Evolutionary conservation across 1,140 invertebrate species (phyloP), one percentile per base, ranked within the genome.

Genomic region (Choristoneura fumiferana): DNA sequence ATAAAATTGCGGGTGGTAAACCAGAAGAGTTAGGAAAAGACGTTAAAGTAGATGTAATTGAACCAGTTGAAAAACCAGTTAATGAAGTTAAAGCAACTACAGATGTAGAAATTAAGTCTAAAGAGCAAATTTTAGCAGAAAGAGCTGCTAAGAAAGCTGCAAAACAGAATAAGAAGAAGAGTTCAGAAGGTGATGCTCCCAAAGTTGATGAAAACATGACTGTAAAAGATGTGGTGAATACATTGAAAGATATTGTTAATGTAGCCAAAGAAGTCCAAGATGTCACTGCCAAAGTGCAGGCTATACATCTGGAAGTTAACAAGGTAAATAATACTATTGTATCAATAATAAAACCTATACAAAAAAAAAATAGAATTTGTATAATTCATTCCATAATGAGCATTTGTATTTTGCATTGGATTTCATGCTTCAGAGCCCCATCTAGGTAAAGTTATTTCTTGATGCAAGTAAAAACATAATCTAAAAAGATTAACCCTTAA

Each of bases 71-170:
- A n/a, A n/a, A 22, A 13, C 43, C 43, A 2, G 43, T 12, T 13
- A 29, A 1, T 10, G 35, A 29, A 49, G 0, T 4, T 29, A 18
- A 49, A 49, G 8, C 17, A 4, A 18, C 8, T 22, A 12, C 43
- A 4, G 35, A 37, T 37, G 43, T 18, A 22, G 43, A 49, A 12
- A 17, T 12, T 14, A 49, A 49, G 18, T 29, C 76, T 36, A 89
- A 90, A 56, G 93, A 94, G 36, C 86, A 92, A 69, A 80, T 94
- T 10, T 90, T 92, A 74, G 91, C 92, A 13, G 93, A 94, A 61
- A 84, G 93, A 34, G 92, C 94, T 74, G 93, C 92, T 0, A 94
- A 93, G 58, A 94, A 94, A 77, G 83, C 89, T 37, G 92, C 91
- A 1, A 94, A 94, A 74, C 90, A 91, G 62, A 85, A 89, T 33